phyloP scores from a whole-genome alignment of 2,113 vertebrate species.

The Petroica traversi region DNA sequence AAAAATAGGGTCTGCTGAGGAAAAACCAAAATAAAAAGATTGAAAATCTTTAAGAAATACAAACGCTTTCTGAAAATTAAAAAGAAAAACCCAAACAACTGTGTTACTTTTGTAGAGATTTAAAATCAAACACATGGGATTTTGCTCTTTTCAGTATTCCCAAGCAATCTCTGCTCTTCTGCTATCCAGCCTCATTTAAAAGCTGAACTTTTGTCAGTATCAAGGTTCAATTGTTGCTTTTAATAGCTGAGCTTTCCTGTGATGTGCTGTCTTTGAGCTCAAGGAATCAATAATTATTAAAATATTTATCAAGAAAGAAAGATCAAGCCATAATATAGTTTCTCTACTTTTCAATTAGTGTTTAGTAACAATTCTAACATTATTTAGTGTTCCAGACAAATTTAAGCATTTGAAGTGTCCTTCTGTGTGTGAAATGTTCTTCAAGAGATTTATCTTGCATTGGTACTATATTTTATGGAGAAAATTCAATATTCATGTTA shows the following conservation, averaged over 20 bases:
- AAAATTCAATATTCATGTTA: background rate
- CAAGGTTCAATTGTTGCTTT: background rate
- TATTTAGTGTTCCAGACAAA: background rate
- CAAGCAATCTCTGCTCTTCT: background rate
- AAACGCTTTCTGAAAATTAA: background rate
- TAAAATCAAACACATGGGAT: fast-evolving
- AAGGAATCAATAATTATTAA: background rate
- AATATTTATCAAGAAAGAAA: background rate
- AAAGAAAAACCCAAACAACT: too few species aligned
- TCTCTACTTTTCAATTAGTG: background rate
- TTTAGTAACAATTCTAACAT: background rate
- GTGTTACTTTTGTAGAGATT: background rate
- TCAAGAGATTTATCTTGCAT: background rate
- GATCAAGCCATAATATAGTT: background rate
- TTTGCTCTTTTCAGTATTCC: background rate
- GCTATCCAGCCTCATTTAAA: background rate
- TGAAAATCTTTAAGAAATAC: background rate
- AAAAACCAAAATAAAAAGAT: background rate
- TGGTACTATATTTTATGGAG: background rate
- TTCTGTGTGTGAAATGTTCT: background rate
- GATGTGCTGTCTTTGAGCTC: background rate
- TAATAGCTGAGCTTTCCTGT: background rate
- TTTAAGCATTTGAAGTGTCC: background rate
- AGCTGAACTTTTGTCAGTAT: background rate
- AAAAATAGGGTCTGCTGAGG: background rate